Evolutionary conservation across 2,113 vertebrate species (phyloP).

Genomic region (Australoheros scitulus): DNA sequence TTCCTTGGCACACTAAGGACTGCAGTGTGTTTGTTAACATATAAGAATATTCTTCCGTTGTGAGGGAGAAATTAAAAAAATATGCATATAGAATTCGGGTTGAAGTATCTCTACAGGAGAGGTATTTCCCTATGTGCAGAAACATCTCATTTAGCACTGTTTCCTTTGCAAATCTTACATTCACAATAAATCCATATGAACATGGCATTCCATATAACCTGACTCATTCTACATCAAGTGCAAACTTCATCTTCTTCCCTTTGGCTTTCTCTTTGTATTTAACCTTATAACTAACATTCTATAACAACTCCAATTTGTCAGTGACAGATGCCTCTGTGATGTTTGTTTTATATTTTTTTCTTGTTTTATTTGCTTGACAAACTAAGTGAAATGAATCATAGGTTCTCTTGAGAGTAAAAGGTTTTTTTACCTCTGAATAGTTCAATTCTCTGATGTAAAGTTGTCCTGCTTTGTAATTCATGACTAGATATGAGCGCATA

Average conservation of each 20-base stretch:
- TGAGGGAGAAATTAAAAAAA: conserved; percentile 36
- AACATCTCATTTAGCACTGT: conserved; percentile 38
- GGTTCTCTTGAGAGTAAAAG: not conserved
- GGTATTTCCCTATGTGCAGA: conserved; percentile 24
- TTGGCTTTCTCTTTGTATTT: not conserved
- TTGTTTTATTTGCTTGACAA: not conserved
- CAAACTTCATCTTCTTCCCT: not conserved
- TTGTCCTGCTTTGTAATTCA: conserved; percentile 6
- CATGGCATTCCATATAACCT: conserved; percentile 10
- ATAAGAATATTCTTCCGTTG: conserved; percentile 2
- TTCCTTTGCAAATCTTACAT: conserved; percentile 49
- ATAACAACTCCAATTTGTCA: not conserved
- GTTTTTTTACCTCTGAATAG: not conserved
- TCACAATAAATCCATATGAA: conserved; percentile 39
- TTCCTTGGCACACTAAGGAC: conserved; percentile 26
- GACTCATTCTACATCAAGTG: conserved; percentile 8
- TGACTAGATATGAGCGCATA: not conserved
- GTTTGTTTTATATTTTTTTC: not conserved
- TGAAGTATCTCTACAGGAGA: conserved; percentile 20
- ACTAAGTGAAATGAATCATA: not conserved
- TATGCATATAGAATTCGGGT: conserved; percentile 24
- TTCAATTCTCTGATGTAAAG: not conserved
- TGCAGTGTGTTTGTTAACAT: conserved; percentile 3
- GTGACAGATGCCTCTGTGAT: not conserved
- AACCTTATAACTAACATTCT: not conserved